These are phyloP conservation scores for Drosophila vallismaia DNA, from an alignment of 2,888 invertebrate species.

Conservation along the genomic window DNA sequence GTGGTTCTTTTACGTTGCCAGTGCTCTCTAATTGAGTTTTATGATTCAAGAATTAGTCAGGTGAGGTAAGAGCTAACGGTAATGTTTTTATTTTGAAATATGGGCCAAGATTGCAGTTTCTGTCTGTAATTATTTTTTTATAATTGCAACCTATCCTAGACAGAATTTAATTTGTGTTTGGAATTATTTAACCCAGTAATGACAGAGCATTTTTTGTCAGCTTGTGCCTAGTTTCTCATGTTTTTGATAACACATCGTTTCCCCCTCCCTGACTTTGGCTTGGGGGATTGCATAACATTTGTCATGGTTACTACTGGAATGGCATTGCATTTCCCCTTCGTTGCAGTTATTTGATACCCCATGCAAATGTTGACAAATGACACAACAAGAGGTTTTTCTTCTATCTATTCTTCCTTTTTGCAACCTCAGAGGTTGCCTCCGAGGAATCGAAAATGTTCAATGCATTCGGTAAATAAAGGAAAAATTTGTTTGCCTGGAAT, in stretches of 20 bases:
- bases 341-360: constrained; percentile 39
- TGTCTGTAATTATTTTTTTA: constrained; percentile 1
- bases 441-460: constrained; percentile 23
- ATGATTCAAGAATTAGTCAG: not conserved
- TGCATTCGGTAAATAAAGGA: constrained; percentile 31
- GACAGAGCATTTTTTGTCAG: not conserved
- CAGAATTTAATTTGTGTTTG: not conserved
- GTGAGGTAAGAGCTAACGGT: not conserved
- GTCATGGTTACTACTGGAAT: constrained; percentile 25
- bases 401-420: not conserved
- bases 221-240: not conserved
- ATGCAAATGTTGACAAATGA: constrained; percentile 43
- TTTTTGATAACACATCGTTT: not conserved
- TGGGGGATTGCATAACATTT: constrained; percentile 32
- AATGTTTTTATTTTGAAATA: constrained; percentile 3
- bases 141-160: not conserved
- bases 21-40: constrained; percentile 42
- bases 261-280: not conserved
- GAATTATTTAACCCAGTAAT: not conserved
- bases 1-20: constrained; percentile 8
- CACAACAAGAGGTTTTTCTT: constrained; percentile 12
- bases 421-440: constrained; percentile 4
- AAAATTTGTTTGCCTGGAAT: constrained; percentile 21
- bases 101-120: constrained; percentile 1
- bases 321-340: constrained; percentile 15